phyloP scores from a whole-genome alignment of 2,888 invertebrate genomes.

The Acholoe squamosa region DNA sequence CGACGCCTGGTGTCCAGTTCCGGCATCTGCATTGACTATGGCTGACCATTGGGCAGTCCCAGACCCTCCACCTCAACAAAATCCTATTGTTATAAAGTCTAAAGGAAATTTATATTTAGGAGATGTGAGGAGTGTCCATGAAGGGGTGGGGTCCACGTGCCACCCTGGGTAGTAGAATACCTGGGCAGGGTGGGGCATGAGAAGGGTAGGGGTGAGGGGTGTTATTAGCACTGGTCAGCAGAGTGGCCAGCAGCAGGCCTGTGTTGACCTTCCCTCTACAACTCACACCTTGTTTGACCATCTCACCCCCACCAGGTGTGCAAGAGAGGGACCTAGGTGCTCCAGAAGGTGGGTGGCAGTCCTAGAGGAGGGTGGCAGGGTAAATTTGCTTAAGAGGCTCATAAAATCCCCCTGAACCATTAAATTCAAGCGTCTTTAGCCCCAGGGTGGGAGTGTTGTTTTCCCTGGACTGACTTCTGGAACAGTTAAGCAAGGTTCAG shows the following conservation, averaged over 20 bases:
- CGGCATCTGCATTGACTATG: neutral
- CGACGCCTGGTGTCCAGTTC: slow-evolving; percentile 8
- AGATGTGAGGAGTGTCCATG: neutral
- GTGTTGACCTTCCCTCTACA: slow-evolving; percentile 17
- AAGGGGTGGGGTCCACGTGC: neutral
- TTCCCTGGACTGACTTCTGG: no score
- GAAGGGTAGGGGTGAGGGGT: neutral
- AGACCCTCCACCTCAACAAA: neutral
- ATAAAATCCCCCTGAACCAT: neutral
- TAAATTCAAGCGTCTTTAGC: no score
- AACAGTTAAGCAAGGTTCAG: no score
- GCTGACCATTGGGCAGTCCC: neutral
- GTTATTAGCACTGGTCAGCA: neutral
- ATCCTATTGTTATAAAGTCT: no score
- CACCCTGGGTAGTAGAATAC: no score
- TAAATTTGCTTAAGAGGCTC: neutral
- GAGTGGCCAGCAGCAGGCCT: slow-evolving; percentile 16
- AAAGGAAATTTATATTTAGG: no score
- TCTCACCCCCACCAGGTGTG: slow-evolving; percentile 20
- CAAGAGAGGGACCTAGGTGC: neutral
- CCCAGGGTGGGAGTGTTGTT: no score
- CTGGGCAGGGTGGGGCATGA: neutral
- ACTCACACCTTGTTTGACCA: slow-evolving; percentile 52
- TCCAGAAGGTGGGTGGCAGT: neutral
- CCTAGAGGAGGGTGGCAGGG: neutral